Conservation (phyloP, 2,888 invertebrate species). For the Petrophora chlorosata region DNA sequence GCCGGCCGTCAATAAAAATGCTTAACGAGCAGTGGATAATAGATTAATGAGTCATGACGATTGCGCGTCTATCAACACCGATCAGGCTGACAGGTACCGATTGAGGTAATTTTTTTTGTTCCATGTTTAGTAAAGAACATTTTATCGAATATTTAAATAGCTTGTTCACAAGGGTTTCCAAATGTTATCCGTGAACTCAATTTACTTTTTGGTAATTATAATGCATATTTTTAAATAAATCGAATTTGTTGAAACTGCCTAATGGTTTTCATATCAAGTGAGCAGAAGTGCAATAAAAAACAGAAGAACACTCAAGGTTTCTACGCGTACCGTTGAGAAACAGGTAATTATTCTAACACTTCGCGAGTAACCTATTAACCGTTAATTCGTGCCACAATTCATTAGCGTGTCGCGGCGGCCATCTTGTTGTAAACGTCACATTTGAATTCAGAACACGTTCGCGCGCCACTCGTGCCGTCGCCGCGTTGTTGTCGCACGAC, state of each 20-base stretch:
- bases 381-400: constrained; percentile 53
- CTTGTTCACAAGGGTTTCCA: too few species aligned
- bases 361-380: constrained; percentile 43
- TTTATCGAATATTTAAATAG: too few species aligned
- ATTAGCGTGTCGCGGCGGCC: constrained; percentile 54
- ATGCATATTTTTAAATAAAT: too few species aligned
- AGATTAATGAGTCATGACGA: constrained; percentile 45
- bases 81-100: constrained; percentile 17
- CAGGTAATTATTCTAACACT: constrained; percentile 14
- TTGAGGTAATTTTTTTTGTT: constrained; percentile 18
- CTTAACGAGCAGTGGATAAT: constrained; percentile 27
- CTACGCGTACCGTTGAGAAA: too few species aligned
- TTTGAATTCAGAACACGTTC: constrained; percentile 69
- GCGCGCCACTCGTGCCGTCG: constrained; percentile 37
- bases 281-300: too few species aligned
- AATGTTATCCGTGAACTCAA: too few species aligned
- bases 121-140: too few species aligned
- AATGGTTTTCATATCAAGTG: too few species aligned
- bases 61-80: constrained; percentile 31
- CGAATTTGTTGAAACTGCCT: too few species aligned
- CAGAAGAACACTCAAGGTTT: too few species aligned
- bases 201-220: too few species aligned
- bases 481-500: constrained; percentile 36
- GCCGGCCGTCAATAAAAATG: constrained; percentile 23
- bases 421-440: constrained; percentile 58